These are phyloP conservation scores for Aphrophora alni DNA, from an alignment of 2,888 invertebrate genomes.

Conservation along the genomic window DNA sequence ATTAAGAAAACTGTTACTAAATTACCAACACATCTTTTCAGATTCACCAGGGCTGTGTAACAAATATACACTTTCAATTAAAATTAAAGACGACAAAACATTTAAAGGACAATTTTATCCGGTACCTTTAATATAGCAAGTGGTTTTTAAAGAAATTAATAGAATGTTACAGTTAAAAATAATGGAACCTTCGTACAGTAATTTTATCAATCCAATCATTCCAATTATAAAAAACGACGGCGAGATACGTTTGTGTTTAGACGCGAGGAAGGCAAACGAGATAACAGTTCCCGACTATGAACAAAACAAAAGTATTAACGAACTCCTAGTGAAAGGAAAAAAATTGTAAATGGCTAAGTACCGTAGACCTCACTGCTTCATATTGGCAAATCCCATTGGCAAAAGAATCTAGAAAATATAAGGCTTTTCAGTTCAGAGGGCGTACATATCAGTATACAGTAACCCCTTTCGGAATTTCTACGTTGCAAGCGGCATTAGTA, in stretches of 20 bases:
- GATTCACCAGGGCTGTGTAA: background rate
- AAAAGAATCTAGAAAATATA: conserved; percentile 11
- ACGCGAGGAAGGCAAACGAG: conserved; percentile 15
- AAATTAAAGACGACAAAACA: background rate
- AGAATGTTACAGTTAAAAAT: background rate
- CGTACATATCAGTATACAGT: conserved; percentile 10
- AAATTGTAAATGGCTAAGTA: conserved; percentile 14
- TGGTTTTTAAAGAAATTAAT: background rate
- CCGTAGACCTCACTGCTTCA: conserved; percentile 4
- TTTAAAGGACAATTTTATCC: background rate
- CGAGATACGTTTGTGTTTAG: conserved; percentile 18
- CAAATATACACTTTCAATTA: background rate
- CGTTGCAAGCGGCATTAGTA: conserved; percentile 17
- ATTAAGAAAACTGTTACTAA: background rate
- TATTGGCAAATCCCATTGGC: conserved; percentile 23
- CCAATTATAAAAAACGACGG: conserved; percentile 13
- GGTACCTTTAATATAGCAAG: background rate
- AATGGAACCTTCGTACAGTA: background rate
- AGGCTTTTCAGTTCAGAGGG: conserved; percentile 26
- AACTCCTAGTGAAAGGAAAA: background rate
- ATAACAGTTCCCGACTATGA: conserved; percentile 4
- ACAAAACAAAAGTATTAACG: conserved; percentile 10
- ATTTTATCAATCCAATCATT: conserved; percentile 3
- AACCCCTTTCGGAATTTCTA: conserved; percentile 12
- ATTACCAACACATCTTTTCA: background rate